Base-by-base conservation (phyloP, 2,888 invertebrate genomes). In the Hipparchia semele region DNA sequence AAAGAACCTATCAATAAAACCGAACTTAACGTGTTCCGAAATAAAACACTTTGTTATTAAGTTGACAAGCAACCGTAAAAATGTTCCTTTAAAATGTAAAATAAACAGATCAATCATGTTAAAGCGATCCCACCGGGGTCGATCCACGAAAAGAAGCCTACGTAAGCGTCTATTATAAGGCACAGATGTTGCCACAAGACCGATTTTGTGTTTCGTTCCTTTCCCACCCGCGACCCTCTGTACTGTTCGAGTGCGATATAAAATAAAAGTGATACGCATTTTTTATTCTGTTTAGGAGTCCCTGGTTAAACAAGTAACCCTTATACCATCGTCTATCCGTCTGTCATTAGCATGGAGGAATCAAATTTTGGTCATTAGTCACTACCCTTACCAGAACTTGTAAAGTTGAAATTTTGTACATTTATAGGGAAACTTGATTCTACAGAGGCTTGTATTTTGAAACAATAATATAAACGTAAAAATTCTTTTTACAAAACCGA, bases 81-180 rank as follows among this genome's bases (percentile, higher is more conserved):
- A 93, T 92, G 92, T 90, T 90, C 89, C 90, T 93, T 93, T 93
- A 93, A 94, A 94, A 93, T 94, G 92, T 93, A 91, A 94, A 94
- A 94, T 93, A 94, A 94, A 94, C 94, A 93, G 93, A 94, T 94
- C 94, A 94, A 94, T 94, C 94, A 94, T 93, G 91, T 91, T 91
- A 89, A 91, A 92, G 90, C 88, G 91, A 92, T 92, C 93, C 94
- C 92, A 90, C 92, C 90, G 92, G 91, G 91, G 89, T 88, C 89
- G 88, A 91, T 90, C 91, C 91, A 89, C 92, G 92, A 91, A 92
- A 94, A 93, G 94, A 92, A 92, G 91, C 88, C 93, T 91, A 90
- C 90, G 91, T 92, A 92, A 93, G 92, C 91, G 88, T 92, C 92
- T 92, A 92, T 94, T 92, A 92, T 89, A 90, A 89, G 88, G 90